Evolutionary conservation across 2,113 vertebrate genomes (phyloP).

Genomic region (Passer montanus): DNA sequence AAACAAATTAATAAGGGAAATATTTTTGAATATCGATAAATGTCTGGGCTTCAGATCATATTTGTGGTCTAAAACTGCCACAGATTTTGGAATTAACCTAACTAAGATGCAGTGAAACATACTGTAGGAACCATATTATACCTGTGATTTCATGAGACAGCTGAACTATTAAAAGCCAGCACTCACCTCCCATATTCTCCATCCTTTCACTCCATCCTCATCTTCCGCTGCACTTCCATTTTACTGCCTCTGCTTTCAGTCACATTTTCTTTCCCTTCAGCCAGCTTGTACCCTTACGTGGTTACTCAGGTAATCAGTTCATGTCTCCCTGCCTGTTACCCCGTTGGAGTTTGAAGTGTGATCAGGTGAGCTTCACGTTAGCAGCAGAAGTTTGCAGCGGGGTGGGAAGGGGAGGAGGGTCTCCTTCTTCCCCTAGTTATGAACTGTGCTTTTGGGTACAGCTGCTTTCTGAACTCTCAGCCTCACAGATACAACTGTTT

Average conservation of each 20-base stretch:
- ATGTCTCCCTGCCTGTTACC: not conserved
- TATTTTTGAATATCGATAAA: not conserved
- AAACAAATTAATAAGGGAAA: not conserved
- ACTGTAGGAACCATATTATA: not conserved
- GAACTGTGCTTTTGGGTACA: not conserved
- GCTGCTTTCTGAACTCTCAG: not conserved
- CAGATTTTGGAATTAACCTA: not conserved
- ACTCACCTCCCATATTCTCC: not conserved
- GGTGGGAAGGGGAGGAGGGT: not conserved
- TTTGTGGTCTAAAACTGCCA: not conserved
- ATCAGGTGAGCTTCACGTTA: not conserved
- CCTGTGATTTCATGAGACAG: not conserved
- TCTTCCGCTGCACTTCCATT: not conserved
- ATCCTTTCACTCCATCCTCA: not conserved
- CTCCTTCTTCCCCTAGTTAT: not conserved
- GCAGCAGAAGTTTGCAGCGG: not conserved
- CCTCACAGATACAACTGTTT: not conserved
- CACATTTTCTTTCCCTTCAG: not conserved
- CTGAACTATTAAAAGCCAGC: not conserved
- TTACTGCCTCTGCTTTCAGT: not conserved
- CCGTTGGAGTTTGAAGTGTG: not conserved
- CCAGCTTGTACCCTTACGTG: rapidly evolving
- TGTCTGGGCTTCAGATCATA: not conserved
- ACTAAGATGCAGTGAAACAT: not conserved
- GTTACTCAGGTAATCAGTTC: not conserved